These are phyloP conservation scores for Ephialtes manifestator DNA, from an alignment of 2,888 invertebrate genomes.

Conservation along the genomic window DNA sequence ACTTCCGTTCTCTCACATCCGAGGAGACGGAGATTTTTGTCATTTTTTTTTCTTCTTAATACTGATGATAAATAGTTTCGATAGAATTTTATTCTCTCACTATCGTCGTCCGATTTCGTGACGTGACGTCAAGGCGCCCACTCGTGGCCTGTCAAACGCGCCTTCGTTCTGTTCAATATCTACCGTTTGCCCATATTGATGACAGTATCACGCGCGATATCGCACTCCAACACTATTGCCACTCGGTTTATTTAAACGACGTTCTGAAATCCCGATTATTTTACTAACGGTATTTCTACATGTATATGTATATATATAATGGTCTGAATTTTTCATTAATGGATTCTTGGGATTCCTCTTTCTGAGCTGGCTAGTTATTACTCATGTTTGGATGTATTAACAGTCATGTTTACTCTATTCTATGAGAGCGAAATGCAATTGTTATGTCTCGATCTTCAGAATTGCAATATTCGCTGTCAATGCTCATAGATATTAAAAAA, in stretches of 20 bases:
- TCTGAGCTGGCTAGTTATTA: neutral
- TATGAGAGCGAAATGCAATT: no score
- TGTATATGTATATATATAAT: neutral
- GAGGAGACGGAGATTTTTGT: neutral
- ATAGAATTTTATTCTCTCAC: neutral
- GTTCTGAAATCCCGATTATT: constrained; percentile 1
- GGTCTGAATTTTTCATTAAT: neutral
- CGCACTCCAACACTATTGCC: neutral
- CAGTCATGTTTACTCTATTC: neutral
- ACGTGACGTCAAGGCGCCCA: constrained; percentile 70
- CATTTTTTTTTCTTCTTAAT: neutral
- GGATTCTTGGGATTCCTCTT: neutral
- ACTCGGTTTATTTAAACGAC: neutral
- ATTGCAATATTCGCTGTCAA: no score
- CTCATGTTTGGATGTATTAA: neutral
- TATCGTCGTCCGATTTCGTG: neutral
- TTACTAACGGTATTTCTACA: neutral
- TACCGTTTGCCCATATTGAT: constrained; percentile 27
- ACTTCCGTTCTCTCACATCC: neutral
- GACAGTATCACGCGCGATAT: constrained; percentile 26
- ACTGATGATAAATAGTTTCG: neutral
- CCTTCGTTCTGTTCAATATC: constrained; percentile 43
- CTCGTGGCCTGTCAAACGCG: constrained; percentile 70
- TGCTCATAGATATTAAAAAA: no score
- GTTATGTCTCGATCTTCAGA: no score